Evolutionary conservation across 2,797 vertebrate species (phyloP), one percentile per base, ranked within the genome.

Genomic region (Rhodeus uyekii): DNA sequence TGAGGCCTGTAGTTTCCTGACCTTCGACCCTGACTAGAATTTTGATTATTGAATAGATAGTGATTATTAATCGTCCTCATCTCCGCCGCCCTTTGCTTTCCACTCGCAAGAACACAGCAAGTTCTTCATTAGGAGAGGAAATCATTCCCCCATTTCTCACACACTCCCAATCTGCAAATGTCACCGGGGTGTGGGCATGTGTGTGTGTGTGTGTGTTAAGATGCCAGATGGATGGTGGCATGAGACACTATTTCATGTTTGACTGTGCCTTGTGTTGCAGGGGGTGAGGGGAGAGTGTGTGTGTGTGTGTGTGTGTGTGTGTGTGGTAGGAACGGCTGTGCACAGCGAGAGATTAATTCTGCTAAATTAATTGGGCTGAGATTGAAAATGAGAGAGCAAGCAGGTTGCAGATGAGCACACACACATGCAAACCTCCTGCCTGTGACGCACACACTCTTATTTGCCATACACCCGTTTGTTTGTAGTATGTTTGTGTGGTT

Each of bases 191-290:
- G 79, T 64, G 79, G 75, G 65, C 72, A 81, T 81, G 72, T 18
- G 64, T 74, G 53, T 80, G 80, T 85, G 61, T 80, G 78, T 73
- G 71, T 81, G 87, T 79, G 84, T 89, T 87, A 86, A 90, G 86
- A 88, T 90, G 92, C 89, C 91, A 94, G 94, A 94, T 94, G 92
- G 91, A 94, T 94, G 91, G 86, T 89, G 89, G 88, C 90, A 85
- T 87, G 86, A 91, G 90, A 92, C 92, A 91, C 88, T 94, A 94
- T 93, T 94, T 94, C 92, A 94, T 93, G 93, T 94, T 92, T 90
- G 77, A 92, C 90, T 92, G 93, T 92, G 93, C 87, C 78, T 93
- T 90, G 91, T 90, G 90, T 87, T 81, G 86, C 75, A 85, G 86
- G 89, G 81, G 10, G 39, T 42, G 10, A 3, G 89, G 85, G 78